phyloP scores from a whole-genome alignment of 2,113 vertebrate species.

The Osmerus eperlanus region DNA sequence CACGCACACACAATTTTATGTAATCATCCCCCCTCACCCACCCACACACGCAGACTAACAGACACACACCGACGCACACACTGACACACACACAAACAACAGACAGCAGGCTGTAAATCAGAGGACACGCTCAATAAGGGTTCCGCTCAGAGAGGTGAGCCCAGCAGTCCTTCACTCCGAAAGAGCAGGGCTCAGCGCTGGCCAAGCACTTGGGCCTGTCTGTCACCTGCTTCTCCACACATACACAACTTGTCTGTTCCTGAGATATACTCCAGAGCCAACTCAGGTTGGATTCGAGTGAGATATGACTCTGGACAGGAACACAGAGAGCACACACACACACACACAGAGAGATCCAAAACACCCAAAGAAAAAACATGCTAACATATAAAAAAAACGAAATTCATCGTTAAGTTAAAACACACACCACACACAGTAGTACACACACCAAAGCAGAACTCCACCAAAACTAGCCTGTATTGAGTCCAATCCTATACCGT shows the following conservation, averaged over 20 bases:
- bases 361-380: not conserved
- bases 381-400: not conserved
- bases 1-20: not conserved
- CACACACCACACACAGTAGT: not conserved
- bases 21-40: not conserved
- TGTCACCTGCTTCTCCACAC: slow-evolving; percentile 19
- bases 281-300: slow-evolving; percentile 10
- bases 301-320: not conserved
- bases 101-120: slow-evolving; percentile 52
- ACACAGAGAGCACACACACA: slow-evolving; percentile 13
- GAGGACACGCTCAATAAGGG: slow-evolving; percentile 40
- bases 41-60: not conserved
- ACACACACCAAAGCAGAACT: not conserved
- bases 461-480: not conserved
- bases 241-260: not conserved
- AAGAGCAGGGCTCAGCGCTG: slow-evolving; percentile 38
- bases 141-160: slow-evolving; percentile 34
- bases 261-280: slow-evolving; percentile 12
- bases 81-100: not conserved
- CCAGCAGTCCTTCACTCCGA: slow-evolving; percentile 41
- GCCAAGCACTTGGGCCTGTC: slow-evolving; percentile 30
- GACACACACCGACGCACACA: not conserved
- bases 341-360: slow-evolving; percentile 1
- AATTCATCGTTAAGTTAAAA: not conserved
- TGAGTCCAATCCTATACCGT: not conserved